phyloP scores from a whole-genome alignment of 2,113 vertebrate genomes.

The Chionodraco myersi region DNA sequence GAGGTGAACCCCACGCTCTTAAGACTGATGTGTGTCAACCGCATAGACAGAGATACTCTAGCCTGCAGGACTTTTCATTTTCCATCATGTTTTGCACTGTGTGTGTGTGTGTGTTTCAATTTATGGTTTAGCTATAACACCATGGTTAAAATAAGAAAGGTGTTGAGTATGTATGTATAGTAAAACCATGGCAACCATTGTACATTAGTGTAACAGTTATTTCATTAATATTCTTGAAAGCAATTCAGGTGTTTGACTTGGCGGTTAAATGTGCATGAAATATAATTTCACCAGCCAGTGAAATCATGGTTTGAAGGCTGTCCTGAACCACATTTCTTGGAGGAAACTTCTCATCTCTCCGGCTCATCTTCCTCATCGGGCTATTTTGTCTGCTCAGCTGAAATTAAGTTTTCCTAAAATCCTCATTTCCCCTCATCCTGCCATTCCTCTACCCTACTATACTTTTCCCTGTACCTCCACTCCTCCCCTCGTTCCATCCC shows the following conservation, averaged over 20 bases:
- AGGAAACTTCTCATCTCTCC: constrained; percentile 53
- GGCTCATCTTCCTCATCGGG: constrained; percentile 49
- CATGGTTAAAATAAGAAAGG: constrained; percentile 16
- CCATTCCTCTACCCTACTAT: constrained; percentile 51
- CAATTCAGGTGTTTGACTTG: constrained; percentile 37
- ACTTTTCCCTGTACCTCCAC: constrained; percentile 54
- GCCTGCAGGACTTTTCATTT: constrained; percentile 90
- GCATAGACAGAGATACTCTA: constrained; percentile 87
- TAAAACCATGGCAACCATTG: constrained; percentile 27
- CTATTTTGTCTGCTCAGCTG: constrained; percentile 73
- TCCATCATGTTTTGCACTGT: constrained; percentile 85
- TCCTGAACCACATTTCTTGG: constrained; percentile 37
- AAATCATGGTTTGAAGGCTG: constrained; percentile 38
- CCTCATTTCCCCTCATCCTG: constrained; percentile 52
- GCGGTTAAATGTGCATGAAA: constrained; percentile 50
- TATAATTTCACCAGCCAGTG: constrained; percentile 35
- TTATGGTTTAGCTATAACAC: constrained; percentile 20
- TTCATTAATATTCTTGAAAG: constrained; percentile 14
- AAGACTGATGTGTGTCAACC: constrained; percentile 92
- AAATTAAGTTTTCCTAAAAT: constrained; percentile 74
- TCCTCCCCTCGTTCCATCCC: constrained; percentile 64
- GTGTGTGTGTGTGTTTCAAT: constrained; percentile 4
- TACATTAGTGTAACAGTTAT: constrained; percentile 20
- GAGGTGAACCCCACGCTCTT: constrained; percentile 89
- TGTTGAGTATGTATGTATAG: background rate